Percentiles rank a stretch among this genome's conserved stretches.
Conservation (phyloP, 2,888 invertebrate genomes). For the Dioctria rufipes region DNA sequence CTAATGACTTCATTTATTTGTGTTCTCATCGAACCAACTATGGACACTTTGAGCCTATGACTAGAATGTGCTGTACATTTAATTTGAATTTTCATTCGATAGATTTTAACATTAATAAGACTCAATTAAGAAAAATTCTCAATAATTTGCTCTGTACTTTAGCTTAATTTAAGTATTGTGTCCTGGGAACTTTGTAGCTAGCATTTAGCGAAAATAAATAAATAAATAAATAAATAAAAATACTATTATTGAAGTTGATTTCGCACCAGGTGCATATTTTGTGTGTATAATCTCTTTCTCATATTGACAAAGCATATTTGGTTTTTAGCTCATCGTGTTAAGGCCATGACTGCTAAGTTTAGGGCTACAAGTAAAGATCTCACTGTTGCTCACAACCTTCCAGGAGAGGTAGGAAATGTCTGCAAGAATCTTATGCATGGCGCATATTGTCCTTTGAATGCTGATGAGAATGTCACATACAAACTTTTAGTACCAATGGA, state of each 20-base stretch:
- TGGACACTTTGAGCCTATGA: too few species aligned
- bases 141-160: too few species aligned
- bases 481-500: constrained; percentile 66
- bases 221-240: too few species aligned
- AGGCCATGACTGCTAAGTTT: constrained; percentile 64
- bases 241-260: constrained; percentile 66
- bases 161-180: too few species aligned
- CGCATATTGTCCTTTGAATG: constrained; percentile 67
- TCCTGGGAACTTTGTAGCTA: too few species aligned
- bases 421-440: constrained; percentile 65
- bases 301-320: neutral
- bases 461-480: constrained; percentile 66
- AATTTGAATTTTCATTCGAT: too few species aligned
- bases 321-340: constrained; percentile 49
- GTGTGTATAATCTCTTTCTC: neutral
- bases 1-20: too few species aligned
- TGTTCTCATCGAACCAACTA: too few species aligned
- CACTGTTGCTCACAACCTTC: constrained; percentile 65
- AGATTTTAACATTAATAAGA: too few species aligned
- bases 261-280: constrained; percentile 64
- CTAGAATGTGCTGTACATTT: too few species aligned
- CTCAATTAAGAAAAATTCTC: too few species aligned
- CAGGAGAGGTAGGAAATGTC: constrained; percentile 65
- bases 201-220: too few species aligned
- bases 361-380: constrained; percentile 65